Conservation (phyloP, 2,797 vertebrate genomes). For the Argyrosomus regius region DNA sequence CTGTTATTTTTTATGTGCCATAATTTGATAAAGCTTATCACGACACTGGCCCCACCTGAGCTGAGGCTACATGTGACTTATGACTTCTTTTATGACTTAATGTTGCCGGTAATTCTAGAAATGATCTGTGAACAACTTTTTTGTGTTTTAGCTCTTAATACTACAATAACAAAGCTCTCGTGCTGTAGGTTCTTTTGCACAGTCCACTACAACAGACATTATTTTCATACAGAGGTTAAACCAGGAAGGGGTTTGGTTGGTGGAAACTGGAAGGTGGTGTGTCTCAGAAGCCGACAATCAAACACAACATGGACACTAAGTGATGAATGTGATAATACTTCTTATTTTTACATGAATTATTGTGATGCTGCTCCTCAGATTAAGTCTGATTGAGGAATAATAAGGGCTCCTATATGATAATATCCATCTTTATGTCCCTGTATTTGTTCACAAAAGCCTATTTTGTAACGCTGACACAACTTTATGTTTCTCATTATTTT, state of each 20-base stretch:
- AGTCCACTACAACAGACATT: slow-evolving; percentile 54
- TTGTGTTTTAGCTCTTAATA: slow-evolving; percentile 47
- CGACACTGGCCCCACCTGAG: slow-evolving; percentile 35
- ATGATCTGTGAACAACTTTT: slow-evolving; percentile 34
- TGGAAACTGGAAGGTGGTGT: slow-evolving; percentile 49
- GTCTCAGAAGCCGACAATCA: slow-evolving; percentile 83
- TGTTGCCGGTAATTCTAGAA: slow-evolving; percentile 27
- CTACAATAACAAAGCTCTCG: slow-evolving; percentile 44
- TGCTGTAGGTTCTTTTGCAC: slow-evolving; percentile 65
- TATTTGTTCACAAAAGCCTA: slow-evolving; percentile 50
- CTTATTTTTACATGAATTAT: slow-evolving; percentile 70
- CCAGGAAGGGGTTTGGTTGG: slow-evolving; percentile 49
- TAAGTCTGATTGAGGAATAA: slow-evolving; percentile 78
- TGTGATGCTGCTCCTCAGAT: slow-evolving; percentile 83
- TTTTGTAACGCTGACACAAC: slow-evolving; percentile 51
- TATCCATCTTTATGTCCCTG: slow-evolving; percentile 57
- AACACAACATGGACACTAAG: slow-evolving; percentile 72
- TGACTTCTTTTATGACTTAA: slow-evolving; percentile 58
- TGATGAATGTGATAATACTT: slow-evolving; percentile 77
- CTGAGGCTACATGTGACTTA: slow-evolving; percentile 57
- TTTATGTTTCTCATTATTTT: slow-evolving; percentile 13
- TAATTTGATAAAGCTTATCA: slow-evolving; percentile 53
- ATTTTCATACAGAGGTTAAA: slow-evolving; percentile 62
- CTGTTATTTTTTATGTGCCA: slow-evolving; percentile 70
- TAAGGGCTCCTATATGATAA: slow-evolving; percentile 83